Evolutionary conservation across 2,113 vertebrate genomes (phyloP).

Genomic region (Oncorhynchus kisutch): DNA sequence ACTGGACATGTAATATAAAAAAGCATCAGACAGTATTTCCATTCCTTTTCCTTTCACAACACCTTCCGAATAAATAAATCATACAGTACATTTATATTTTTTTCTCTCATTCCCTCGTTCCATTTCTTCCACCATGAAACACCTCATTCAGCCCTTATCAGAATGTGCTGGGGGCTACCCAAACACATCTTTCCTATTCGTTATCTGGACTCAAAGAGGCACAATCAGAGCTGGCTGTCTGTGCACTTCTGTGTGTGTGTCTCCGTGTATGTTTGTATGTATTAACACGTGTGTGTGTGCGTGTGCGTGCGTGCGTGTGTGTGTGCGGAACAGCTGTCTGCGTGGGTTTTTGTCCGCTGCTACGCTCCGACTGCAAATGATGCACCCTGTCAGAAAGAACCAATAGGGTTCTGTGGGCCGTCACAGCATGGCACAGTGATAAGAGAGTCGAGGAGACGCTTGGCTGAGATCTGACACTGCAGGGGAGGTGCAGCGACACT

Average conservation of each 20-base stretch:
- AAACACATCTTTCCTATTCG: not conserved
- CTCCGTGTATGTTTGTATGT: not conserved
- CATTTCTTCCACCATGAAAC: constrained; percentile 6
- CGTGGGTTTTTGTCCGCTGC: constrained; percentile 1
- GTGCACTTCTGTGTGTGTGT: not conserved
- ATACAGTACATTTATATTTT: not conserved
- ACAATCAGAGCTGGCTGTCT: not conserved
- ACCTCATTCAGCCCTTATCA: constrained; percentile 6
- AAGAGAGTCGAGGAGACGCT: constrained; percentile 43
- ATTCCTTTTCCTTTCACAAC: not conserved
- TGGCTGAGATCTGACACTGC: constrained; percentile 1
- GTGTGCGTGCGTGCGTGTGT: constrained; percentile 16
- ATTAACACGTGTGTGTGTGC: constrained; percentile 9
- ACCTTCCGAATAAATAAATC: not conserved
- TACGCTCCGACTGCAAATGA: constrained; percentile 23
- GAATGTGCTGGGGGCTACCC: not conserved
- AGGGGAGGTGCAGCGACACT: constrained; percentile 25
- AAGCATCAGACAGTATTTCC: not conserved
- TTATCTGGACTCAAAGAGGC: not conserved
- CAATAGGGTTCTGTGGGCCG: constrained; percentile 39
- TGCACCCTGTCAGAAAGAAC: constrained; percentile 42
- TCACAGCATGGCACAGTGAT: constrained; percentile 46
- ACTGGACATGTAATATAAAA: too few species aligned
- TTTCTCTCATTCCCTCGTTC: not conserved
- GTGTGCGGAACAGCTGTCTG: constrained; percentile 26